A percentile compares a stretch with the other conserved stretches of the same genome.
Evolutionary conservation across 2,797 vertebrate genomes (phyloP).

Genomic region (Anguilla anguilla): DNA sequence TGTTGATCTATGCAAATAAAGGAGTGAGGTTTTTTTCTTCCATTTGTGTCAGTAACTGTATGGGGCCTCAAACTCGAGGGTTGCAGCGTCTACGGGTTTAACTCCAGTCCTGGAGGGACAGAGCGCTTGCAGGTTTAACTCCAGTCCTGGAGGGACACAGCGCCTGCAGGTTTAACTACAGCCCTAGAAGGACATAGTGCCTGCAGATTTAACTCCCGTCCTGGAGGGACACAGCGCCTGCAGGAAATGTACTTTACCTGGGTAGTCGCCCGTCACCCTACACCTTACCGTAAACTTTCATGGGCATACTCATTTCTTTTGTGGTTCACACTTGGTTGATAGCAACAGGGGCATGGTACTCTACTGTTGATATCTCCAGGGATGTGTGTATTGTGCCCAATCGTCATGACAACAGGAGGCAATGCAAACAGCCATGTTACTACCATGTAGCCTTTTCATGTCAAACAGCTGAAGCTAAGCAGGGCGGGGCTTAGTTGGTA

Average conservation of each 20-base stretch:
- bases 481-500: too few species aligned
- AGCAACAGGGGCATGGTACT: not conserved
- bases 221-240: too few species aligned
- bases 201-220: too few species aligned
- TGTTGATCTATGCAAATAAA: constrained; percentile 42
- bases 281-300: not conserved
- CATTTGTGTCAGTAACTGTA: not conserved
- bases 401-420: not conserved
- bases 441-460: not conserved
- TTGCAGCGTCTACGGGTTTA: not conserved
- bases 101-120: not conserved
- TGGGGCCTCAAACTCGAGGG: not conserved
- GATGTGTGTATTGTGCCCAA: not conserved
- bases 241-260: not conserved
- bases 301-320: not conserved
- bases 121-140: not conserved
- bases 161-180: not conserved
- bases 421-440: not conserved
- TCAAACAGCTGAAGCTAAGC: too few species aligned
- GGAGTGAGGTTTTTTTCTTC: not conserved
- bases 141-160: not conserved
- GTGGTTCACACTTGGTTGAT: not conserved
- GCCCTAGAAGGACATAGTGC: too few species aligned
- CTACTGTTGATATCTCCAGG: not conserved
- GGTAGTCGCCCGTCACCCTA: not conserved